Conservation (phyloP, 2,888 invertebrate species). For the Drosophila histrio region DNA sequence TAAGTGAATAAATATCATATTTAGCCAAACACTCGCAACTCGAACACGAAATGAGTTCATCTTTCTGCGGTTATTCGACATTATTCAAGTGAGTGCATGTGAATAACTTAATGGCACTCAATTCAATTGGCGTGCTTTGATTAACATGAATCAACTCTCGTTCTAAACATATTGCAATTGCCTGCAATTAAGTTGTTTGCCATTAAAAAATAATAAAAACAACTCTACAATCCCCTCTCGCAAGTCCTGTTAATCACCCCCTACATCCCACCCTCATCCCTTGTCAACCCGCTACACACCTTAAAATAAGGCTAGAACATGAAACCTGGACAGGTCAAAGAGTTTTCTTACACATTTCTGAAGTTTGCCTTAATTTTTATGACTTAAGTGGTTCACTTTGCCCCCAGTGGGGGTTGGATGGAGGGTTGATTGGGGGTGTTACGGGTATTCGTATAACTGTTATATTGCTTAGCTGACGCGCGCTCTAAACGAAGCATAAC, state of each 20-base stretch:
- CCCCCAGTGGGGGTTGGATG: not conserved
- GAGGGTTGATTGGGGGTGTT: not conserved
- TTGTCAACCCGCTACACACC: not conserved
- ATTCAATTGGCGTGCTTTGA: conserved; percentile 31
- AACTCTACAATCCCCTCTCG: not conserved
- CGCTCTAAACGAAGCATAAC: conserved; percentile 68
- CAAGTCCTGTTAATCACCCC: too few species aligned
- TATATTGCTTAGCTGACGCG: conserved; percentile 73
- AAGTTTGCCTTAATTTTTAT: conserved; percentile 65
- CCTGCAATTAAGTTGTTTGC: conserved; percentile 38
- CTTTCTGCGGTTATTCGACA: not conserved
- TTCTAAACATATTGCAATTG: conserved; percentile 33
- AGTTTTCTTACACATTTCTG: not conserved
- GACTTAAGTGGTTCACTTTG: conserved; percentile 65
- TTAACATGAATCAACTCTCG: conserved; percentile 14
- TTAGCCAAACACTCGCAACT: not conserved
- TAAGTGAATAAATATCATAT: not conserved
- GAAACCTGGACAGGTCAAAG: conserved; percentile 32
- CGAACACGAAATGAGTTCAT: not conserved
- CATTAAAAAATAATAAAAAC: not conserved
- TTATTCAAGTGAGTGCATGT: conserved; percentile 16
- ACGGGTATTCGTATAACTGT: conserved; percentile 50
- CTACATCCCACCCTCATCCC: not conserved
- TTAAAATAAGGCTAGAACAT: not conserved
- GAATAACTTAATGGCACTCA: conserved; percentile 4